phyloP scores from a whole-genome alignment of 2,113 vertebrate genomes.

The Campylorhamphus procurvoides region DNA sequence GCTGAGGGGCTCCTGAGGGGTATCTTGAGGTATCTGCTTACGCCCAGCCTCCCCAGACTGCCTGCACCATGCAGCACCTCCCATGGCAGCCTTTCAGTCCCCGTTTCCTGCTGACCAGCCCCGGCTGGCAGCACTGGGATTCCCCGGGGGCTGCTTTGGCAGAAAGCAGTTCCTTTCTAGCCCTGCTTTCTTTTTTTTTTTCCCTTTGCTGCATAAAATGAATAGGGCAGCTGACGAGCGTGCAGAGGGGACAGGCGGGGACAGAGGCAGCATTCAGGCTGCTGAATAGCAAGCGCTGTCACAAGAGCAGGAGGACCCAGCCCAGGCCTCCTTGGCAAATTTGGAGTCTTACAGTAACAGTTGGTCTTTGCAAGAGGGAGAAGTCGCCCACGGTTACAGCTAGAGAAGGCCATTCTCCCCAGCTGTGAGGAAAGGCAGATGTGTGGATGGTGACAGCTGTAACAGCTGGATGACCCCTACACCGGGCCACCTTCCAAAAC shows the following conservation, averaged over 20 bases:
- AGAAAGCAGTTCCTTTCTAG: conserved; percentile 23
- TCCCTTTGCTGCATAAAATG: background rate
- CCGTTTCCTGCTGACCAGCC: background rate
- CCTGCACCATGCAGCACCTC: background rate
- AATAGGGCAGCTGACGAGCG: conserved; percentile 18
- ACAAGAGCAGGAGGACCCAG: conserved; percentile 11
- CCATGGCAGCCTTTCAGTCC: background rate
- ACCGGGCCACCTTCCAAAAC: background rate
- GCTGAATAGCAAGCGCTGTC: conserved; percentile 34
- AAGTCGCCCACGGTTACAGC: background rate
- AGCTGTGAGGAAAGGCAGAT: conserved; percentile 64
- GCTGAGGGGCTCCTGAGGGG: background rate
- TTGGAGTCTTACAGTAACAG: conserved; percentile 38
- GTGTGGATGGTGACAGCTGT: conserved; percentile 46
- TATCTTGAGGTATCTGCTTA: fast-evolving
- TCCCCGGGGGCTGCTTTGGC: conserved; percentile 4
- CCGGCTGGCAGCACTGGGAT: background rate
- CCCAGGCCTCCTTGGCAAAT: conserved; percentile 17
- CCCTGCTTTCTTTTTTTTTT: background rate
- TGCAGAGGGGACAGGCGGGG: background rate
- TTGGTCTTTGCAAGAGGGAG: conserved; percentile 24
- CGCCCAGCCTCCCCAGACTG: background rate
- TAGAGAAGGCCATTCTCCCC: conserved; percentile 43
- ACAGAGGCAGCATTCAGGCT: conserved; percentile 46
- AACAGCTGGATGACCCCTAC: conserved; percentile 60